Percentiles rank a stretch among this genome's conserved stretches.
Conservation (phyloP, 1,140 invertebrate species). For the Ooceraea biroi region DNA sequence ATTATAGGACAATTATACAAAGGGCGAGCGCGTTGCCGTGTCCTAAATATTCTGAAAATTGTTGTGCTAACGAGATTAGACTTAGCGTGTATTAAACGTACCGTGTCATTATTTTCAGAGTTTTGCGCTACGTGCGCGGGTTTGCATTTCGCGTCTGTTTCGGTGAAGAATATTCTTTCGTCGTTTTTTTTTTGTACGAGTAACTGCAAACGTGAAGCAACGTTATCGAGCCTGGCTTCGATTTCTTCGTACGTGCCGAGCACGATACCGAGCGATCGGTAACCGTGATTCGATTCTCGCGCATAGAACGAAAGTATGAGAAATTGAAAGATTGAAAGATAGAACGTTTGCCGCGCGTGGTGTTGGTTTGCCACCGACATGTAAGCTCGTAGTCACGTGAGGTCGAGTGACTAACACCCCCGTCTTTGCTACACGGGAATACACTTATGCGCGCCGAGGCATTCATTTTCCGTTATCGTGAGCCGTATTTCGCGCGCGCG, state of each 20-base stretch:
- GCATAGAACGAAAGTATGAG: constrained; percentile 76
- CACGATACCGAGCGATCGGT: constrained; percentile 23
- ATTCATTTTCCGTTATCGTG: constrained; percentile 83
- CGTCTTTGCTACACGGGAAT: constrained; percentile 79
- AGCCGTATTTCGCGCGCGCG: constrained; percentile 71
- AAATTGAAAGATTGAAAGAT: constrained; percentile 84
- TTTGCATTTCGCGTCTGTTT: too few species aligned
- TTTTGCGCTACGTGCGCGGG: neutral
- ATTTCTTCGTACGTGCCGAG: constrained; percentile 44
- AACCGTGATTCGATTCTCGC: constrained; percentile 63
- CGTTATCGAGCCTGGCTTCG: constrained; percentile 43
- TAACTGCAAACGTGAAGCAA: constrained; percentile 30
- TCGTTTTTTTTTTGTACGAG: neutral
- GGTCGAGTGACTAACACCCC: constrained; percentile 80
- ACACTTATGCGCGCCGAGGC: constrained; percentile 79
- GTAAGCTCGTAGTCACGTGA: constrained; percentile 79
- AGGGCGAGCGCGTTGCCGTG: neutral
- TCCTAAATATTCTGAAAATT: constrained; percentile 18
- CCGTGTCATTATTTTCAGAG: neutral
- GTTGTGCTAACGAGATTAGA: neutral
- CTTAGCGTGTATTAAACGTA: too few species aligned
- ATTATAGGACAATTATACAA: neutral
- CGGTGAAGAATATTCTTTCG: neutral
- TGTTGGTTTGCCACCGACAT: constrained; percentile 64
- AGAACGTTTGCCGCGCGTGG: constrained; percentile 57